These are phyloP conservation scores for Dilophus febrilis DNA, from an alignment of 2,888 invertebrate species.

Conservation along the genomic window DNA sequence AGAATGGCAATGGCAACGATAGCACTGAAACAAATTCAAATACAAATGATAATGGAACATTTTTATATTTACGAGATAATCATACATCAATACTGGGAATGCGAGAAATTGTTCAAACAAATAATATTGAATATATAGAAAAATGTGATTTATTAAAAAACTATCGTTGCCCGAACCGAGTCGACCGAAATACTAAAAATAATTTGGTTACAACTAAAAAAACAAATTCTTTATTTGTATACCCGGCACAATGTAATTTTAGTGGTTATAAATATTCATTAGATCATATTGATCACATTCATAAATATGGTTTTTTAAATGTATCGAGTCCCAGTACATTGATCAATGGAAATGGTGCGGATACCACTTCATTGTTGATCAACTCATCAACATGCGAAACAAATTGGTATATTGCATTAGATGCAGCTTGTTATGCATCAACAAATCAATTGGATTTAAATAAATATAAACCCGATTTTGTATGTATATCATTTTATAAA, in stretches of 20 bases:
- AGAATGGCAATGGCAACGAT: too few relatives aligned
- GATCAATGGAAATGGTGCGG: background rate
- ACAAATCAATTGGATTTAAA: conserved; percentile 63
- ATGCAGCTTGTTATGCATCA: conserved; percentile 69
- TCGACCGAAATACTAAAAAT: too few relatives aligned
- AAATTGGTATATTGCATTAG: conserved; percentile 54
- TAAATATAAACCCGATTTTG: conserved; percentile 64
- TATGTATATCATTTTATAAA: conserved; percentile 89
- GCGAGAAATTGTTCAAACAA: conserved; percentile 54
- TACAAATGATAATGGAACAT: conserved; percentile 35
- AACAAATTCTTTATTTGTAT: conserved; percentile 52
- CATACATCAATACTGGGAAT: conserved; percentile 93
- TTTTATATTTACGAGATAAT: conserved; percentile 73
- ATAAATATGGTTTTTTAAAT: conserved; percentile 37
- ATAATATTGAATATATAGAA: conserved; percentile 37
- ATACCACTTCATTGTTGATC: conserved; percentile 13
- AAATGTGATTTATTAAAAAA: conserved; percentile 38
- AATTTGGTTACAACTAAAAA: conserved; percentile 13
- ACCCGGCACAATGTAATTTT: conserved; percentile 90
- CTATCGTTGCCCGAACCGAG: too few relatives aligned
- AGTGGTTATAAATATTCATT: conserved; percentile 82
- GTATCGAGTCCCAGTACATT: background rate
- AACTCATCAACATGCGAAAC: too few relatives aligned
- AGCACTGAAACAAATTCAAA: conserved; percentile 13
- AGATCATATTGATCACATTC: conserved; percentile 46